Evolutionary conservation across 2,888 invertebrate genomes (phyloP).

Genomic region (Nipponacmea schrenckii): DNA sequence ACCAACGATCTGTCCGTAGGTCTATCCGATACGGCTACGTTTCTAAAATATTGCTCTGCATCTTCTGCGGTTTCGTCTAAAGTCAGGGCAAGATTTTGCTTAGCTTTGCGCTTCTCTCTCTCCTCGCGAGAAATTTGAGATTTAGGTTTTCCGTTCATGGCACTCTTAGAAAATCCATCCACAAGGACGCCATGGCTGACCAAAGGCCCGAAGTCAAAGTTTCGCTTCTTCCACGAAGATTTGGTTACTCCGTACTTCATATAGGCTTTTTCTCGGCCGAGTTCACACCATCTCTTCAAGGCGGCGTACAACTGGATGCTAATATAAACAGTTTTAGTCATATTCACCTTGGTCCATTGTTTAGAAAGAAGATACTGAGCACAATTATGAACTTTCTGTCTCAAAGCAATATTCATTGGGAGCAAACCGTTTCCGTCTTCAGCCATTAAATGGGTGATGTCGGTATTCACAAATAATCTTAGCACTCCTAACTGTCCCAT

Average conservation of each 20-base stretch:
- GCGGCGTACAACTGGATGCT: slow-evolving; percentile 54
- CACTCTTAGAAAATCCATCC: slow-evolving; percentile 57
- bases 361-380: slow-evolving; percentile 66
- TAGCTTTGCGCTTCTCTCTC: slow-evolving; percentile 35
- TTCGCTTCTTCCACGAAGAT: slow-evolving; percentile 52
- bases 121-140: slow-evolving; percentile 17
- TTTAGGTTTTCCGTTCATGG: slow-evolving; percentile 56
- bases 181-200: slow-evolving; percentile 58
- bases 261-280: slow-evolving; percentile 58
- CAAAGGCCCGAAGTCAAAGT: slow-evolving; percentile 47
- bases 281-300: slow-evolving; percentile 62
- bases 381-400: slow-evolving; percentile 59
- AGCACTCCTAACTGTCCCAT: slow-evolving; percentile 60
- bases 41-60: slow-evolving; percentile 58
- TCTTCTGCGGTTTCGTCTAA: slow-evolving; percentile 34
- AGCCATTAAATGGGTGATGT: slow-evolving; percentile 61
- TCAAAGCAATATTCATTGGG: slow-evolving; percentile 62
- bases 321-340: slow-evolving; percentile 46
- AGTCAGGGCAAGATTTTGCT: slow-evolving; percentile 19
- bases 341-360: slow-evolving; percentile 64
- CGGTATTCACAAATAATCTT: slow-evolving; percentile 61
- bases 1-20: neutral
- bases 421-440: slow-evolving; percentile 61
- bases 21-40: slow-evolving; percentile 36
- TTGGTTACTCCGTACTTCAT: slow-evolving; percentile 56